A percentile compares a stretch with the other conserved stretches of the same genome.
Conservation (phyloP, 2,113 vertebrate genomes). For the Psittacus erithacus region DNA sequence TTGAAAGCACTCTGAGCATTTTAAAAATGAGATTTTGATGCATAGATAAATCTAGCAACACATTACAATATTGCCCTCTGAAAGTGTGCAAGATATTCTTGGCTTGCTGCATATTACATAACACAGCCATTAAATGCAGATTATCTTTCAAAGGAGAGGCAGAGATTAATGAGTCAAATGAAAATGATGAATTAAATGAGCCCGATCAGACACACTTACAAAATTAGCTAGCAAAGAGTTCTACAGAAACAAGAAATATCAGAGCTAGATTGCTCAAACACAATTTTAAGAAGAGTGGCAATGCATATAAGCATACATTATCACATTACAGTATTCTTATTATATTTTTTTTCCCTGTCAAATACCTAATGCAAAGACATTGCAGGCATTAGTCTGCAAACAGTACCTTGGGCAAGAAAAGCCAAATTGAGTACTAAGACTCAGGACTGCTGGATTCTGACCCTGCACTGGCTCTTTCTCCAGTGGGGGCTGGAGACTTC, state of each 20-base stretch:
- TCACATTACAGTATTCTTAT: conserved; percentile 6
- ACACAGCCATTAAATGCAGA: conserved; percentile 68
- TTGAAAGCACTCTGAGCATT: conserved; percentile 49
- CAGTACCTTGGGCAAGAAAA: not conserved
- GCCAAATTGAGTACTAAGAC: not conserved
- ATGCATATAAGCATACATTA: conserved; percentile 43
- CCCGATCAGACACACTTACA: conserved; percentile 53
- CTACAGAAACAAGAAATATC: conserved; percentile 59
- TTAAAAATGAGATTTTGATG: conserved; percentile 66
- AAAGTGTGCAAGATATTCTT: conserved; percentile 38
- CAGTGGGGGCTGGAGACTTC: not conserved
- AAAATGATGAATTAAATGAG: conserved; percentile 71
- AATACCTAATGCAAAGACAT: not conserved
- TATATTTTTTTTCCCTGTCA: conserved; percentile 4
- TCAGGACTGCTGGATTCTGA: not conserved
- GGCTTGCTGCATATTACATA: conserved; percentile 69
- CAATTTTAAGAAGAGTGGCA: conserved; percentile 44
- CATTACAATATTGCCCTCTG: conserved; percentile 40
- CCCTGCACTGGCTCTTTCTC: not conserved
- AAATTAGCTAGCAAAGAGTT: conserved; percentile 61
- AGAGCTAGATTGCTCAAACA: conserved; percentile 59
- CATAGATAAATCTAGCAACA: conserved; percentile 44
- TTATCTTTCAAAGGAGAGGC: conserved; percentile 71
- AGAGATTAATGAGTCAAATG: conserved; percentile 77
- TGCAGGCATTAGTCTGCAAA: not conserved